Conservation (phyloP, 2,888 invertebrate genomes). For the Tipula confusa region DNA sequence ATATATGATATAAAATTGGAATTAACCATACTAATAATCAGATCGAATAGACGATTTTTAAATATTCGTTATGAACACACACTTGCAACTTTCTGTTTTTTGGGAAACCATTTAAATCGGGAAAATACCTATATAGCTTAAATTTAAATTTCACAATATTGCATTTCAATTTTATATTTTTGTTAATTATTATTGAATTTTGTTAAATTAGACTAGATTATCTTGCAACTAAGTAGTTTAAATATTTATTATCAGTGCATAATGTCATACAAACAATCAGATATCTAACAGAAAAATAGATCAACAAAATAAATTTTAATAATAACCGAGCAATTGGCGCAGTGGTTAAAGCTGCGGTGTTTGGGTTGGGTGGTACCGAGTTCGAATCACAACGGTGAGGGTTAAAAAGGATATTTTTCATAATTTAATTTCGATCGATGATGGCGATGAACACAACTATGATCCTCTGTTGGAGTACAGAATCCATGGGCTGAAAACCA, state of each 20-base stretch:
- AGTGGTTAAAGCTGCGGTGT: too few relatives aligned
- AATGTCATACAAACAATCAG: neutral
- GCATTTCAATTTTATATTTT: neutral
- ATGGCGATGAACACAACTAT: too few relatives aligned
- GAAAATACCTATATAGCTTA: neutral
- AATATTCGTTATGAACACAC: neutral
- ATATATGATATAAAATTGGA: neutral
- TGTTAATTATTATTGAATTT: neutral
- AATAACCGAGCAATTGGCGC: too few relatives aligned
- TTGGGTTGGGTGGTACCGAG: too few relatives aligned
- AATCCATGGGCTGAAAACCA: too few relatives aligned
- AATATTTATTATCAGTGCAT: neutral
- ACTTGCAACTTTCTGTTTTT: neutral
- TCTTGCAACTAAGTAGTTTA: neutral
- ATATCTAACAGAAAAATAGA: too few relatives aligned
- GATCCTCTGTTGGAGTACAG: too few relatives aligned
- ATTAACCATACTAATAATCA: neutral
- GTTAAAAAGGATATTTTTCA: too few relatives aligned
- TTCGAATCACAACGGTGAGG: too few relatives aligned
- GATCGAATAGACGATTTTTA: neutral
- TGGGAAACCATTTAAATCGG: neutral
- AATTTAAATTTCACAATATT: neutral
- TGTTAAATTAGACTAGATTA: neutral
- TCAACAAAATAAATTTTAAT: too few relatives aligned
- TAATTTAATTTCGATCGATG: too few relatives aligned